These are phyloP conservation scores for Pedetes capensis DNA, from an alignment of 2,113 vertebrate genomes.

Conservation along the genomic window DNA sequence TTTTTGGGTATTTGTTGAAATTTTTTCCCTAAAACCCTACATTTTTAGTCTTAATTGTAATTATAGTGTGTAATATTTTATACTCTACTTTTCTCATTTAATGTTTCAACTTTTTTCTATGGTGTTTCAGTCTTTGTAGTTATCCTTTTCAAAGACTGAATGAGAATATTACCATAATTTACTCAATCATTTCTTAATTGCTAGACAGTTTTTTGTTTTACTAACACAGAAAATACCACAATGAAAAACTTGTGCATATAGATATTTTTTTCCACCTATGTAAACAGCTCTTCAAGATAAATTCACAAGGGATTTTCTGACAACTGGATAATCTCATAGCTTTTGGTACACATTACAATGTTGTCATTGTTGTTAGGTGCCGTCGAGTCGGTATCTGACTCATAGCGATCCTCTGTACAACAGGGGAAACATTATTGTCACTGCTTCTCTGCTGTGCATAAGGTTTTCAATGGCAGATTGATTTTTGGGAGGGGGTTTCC, in stretches of 20 bases:
- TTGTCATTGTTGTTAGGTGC: too few species aligned
- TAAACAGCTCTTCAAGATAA: not conserved
- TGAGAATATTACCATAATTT: not conserved
- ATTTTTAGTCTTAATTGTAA: not conserved
- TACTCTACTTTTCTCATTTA: not conserved
- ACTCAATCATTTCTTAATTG: not conserved
- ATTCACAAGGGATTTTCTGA: not conserved
- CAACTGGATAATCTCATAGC: not conserved
- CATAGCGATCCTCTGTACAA: too few species aligned
- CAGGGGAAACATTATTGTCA: too few species aligned
- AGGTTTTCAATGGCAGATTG: too few species aligned
- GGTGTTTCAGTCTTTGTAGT: not conserved
- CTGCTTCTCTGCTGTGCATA: too few species aligned
- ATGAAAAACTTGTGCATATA: not conserved
- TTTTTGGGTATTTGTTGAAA: not conserved
- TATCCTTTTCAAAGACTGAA: not conserved
- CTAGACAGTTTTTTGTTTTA: not conserved
- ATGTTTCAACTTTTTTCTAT: not conserved
- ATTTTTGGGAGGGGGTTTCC: too few species aligned
- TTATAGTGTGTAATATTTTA: not conserved
- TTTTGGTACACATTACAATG: not conserved
- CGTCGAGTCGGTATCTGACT: too few species aligned
- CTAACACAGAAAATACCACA: not conserved
- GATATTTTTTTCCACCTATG: not conserved
- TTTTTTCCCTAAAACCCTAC: not conserved